Conservation (phyloP, 1,140 invertebrate genomes). For the Anadara kagoshimensis region DNA sequence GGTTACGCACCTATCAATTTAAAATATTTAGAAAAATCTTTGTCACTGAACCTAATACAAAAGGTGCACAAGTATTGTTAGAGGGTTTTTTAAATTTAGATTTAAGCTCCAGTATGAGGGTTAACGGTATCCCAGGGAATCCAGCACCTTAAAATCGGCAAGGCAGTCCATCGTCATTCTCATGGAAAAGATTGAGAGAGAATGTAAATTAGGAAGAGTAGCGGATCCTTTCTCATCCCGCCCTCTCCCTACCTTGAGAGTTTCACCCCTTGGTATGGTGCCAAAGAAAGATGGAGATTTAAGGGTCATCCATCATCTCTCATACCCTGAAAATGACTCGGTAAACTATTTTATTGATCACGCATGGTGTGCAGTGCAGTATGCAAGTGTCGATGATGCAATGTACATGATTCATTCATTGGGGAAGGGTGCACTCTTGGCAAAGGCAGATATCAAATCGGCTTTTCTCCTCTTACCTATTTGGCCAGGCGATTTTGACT, state of each 20-base stretch:
- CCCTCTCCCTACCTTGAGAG: constrained; percentile 16
- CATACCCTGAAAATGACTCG: constrained; percentile 31
- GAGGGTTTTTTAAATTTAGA: constrained; percentile 18
- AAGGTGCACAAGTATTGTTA: not conserved
- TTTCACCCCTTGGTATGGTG: constrained; percentile 28
- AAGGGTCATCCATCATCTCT: constrained; percentile 38
- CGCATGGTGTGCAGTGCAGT: constrained; percentile 29
- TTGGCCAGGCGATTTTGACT: constrained; percentile 13
- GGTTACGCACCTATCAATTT: too few relatives aligned
- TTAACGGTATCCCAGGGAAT: not conserved
- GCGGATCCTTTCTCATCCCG: constrained; percentile 2
- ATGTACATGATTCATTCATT: constrained; percentile 2
- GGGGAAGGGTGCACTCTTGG: not conserved
- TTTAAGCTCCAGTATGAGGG: constrained; percentile 18
- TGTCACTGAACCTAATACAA: not conserved
- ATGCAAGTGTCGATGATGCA: constrained; percentile 23
- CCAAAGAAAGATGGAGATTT: constrained; percentile 29
- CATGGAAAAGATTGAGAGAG: constrained; percentile 12
- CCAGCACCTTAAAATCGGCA: not conserved
- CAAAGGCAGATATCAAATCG: constrained; percentile 6
- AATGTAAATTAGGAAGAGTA: constrained; percentile 2
- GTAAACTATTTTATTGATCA: constrained; percentile 41
- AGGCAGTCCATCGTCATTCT: not conserved
- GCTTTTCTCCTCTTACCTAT: constrained; percentile 1
- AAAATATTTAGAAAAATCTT: too few relatives aligned